Base-by-base conservation (phyloP, 2,797 vertebrate genomes). In the Sternarchorhynchus goeldii region DNA sequence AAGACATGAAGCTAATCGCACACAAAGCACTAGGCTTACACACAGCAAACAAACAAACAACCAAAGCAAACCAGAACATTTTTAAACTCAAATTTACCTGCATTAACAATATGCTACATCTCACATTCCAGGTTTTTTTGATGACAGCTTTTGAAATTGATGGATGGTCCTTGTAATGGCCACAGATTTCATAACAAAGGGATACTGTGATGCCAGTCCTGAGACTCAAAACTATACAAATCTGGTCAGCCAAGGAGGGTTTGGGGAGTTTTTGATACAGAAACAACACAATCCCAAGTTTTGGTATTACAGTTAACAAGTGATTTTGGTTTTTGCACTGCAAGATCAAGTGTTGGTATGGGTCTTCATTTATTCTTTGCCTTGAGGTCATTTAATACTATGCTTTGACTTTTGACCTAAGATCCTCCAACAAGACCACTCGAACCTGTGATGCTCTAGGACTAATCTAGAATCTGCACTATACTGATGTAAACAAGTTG, bases 1-100 rank as follows among this genome's bases (percentile, higher is more conserved):
- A 76, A 29, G 63, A 21, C 74, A 73, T 67, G 68, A 56, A 77
- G 70, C 14, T 83, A 17, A 69, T 32, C 53, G n/a, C 56, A 71
- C 29, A 65, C 70, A 76, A 75, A 62, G 66, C 72, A 76, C 7
- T 7, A 4, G n/a, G 6, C 41, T 69, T 50, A 53, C 8, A 25
- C 39, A 55, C 34, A 72, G 55, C 29, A 34, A 36, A 36, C 4
- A 36, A 36, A 36, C 34, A 36, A 36, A 57, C 32, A 39, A 10
- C 2, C 29, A 7, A 66, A 75, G 53, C 73, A 53, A 14, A 20
- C 18, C 25, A 21, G 29, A 66, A 56, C 31, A 2, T 20, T 34
- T 21, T 14, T 50, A 25, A 1, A 4, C 25, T 7, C 21, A 55
- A 2, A 66, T 21, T 45, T 25, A 12, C 36, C 6, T 3, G 64